These are phyloP conservation scores for Rhinolophus ferrumequinum DNA, from an alignment of 2,113 vertebrate species.

Conservation along the genomic window DNA sequence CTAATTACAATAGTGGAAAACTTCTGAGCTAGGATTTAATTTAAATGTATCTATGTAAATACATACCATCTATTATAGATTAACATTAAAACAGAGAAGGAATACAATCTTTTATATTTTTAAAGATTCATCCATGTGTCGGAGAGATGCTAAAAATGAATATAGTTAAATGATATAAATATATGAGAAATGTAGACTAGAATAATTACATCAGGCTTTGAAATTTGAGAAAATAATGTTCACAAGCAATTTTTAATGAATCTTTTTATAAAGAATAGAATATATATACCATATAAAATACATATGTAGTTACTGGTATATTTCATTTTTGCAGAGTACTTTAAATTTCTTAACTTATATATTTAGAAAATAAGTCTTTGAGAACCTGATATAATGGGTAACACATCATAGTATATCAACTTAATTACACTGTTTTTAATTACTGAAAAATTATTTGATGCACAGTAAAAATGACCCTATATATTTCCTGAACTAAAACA, in stretches of 20 bases:
- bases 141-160: conserved; percentile 38
- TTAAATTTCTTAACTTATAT: background rate
- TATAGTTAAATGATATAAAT: background rate
- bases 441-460: conserved; percentile 3
- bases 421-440: conserved; percentile 17
- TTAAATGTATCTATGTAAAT: conserved; percentile 47
- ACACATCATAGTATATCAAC: background rate
- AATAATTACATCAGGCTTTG: conserved; percentile 17
- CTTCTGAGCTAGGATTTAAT: conserved; percentile 19
- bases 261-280: background rate
- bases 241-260: conserved; percentile 36
- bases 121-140: background rate
- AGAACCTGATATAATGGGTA: background rate
- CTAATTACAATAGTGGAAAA: background rate
- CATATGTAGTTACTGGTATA: background rate
- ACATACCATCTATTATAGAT: conserved; percentile 27
- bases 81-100: conserved; percentile 23
- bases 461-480: background rate
- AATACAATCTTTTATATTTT: conserved; percentile 42
- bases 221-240: conserved; percentile 56
- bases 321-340: conserved; percentile 23
- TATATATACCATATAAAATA: background rate
- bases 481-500: conserved; percentile 23
- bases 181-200: conserved; percentile 24
- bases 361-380: conserved; percentile 27